Percentiles rank a stretch among this genome's conserved stretches.
Conservation (phyloP, 1,140 invertebrate species). For the Atta colombica region DNA sequence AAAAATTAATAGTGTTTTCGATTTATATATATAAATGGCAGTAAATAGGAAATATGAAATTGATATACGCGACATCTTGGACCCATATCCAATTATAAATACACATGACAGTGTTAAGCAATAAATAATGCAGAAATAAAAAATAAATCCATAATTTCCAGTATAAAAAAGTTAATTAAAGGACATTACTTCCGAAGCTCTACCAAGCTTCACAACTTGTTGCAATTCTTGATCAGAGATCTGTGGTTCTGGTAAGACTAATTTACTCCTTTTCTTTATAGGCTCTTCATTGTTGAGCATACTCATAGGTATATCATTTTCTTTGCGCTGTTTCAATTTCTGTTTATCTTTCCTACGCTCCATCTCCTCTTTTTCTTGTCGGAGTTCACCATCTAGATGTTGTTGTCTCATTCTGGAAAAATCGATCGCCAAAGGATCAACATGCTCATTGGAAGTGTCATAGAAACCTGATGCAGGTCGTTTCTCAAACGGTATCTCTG, state of each 20-base stretch:
- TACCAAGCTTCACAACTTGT: slow-evolving; percentile 98
- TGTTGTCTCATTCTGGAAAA: slow-evolving; percentile 96
- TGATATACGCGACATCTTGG: too few relatives aligned
- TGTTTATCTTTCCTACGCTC: slow-evolving; percentile 96
- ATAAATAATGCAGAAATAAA: background rate
- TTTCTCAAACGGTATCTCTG: slow-evolving; percentile 99
- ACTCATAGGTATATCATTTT: slow-evolving; percentile 97
- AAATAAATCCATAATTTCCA: background rate
- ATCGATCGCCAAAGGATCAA: slow-evolving; percentile 95
- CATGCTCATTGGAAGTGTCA: slow-evolving; percentile 95
- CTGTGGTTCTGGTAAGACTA: slow-evolving; percentile 98
- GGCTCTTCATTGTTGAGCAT: slow-evolving; percentile 97
- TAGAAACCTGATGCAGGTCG: slow-evolving; percentile 96
- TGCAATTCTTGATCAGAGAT: slow-evolving; percentile 96
- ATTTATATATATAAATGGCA: too few relatives aligned
- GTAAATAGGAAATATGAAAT: too few relatives aligned
- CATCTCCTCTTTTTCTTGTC: slow-evolving; percentile 95
- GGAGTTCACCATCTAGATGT: slow-evolving; percentile 96
- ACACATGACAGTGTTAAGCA: too few relatives aligned
- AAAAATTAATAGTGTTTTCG: too few relatives aligned
- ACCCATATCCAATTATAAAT: too few relatives aligned
- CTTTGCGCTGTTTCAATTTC: slow-evolving; percentile 97
- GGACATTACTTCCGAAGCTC: slow-evolving; percentile 92
- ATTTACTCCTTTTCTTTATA: slow-evolving; percentile 96
- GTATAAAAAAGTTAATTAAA: background rate